These are phyloP conservation scores for Cercopithecus mitis DNA, from an alignment of 2,797 vertebrate species.

Conservation along the genomic window DNA sequence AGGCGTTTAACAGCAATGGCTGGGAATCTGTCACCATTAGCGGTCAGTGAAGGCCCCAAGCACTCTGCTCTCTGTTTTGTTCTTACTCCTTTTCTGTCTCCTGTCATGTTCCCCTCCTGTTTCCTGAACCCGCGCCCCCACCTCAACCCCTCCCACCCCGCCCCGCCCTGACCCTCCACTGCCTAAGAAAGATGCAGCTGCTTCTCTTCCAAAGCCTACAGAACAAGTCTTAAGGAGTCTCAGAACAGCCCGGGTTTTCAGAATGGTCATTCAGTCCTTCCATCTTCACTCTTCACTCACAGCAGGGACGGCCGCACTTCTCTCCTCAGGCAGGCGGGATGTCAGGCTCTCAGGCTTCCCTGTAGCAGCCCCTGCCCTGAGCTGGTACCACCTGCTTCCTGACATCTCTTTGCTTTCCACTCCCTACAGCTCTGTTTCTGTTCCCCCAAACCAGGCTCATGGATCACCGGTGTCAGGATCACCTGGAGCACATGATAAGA, in stretches of 20 bases:
- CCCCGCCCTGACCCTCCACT: neutral
- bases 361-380: neutral
- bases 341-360: neutral
- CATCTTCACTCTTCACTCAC: neutral
- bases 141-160: neutral
- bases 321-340: neutral
- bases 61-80: neutral
- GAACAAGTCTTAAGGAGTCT: neutral
- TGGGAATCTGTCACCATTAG: constrained; percentile 23
- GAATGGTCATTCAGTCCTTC: neutral
- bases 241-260: neutral
- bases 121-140: neutral
- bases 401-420: neutral
- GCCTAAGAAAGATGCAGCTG: neutral
- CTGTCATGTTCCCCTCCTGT: neutral
- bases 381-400: neutral
- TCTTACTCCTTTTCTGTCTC: neutral
- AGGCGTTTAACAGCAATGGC: neutral
- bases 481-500: neutral
- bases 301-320: neutral
- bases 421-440: neutral
- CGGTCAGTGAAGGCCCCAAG: neutral
- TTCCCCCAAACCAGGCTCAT: neutral
- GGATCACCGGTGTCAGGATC: neutral
- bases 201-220: neutral